Evolutionary conservation across 2,888 invertebrate species (phyloP).

Genomic region (Drosophila sordidapex): DNA sequence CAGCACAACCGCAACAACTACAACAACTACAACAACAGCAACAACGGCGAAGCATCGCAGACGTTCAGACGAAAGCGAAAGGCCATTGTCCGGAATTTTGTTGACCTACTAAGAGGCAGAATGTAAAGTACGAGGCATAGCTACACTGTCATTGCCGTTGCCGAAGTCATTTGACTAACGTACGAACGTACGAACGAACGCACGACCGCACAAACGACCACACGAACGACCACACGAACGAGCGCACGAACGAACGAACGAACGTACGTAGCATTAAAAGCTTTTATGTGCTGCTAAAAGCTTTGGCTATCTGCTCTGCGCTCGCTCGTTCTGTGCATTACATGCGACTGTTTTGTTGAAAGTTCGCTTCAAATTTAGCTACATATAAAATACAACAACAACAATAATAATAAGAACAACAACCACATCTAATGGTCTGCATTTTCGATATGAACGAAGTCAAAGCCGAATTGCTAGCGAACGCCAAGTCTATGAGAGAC

Average conservation of each 20-base stretch:
- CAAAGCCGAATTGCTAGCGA: constrained; percentile 51
- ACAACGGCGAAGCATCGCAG: constrained; percentile 63
- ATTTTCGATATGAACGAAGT: constrained; percentile 60
- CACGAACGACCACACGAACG: constrained; percentile 7
- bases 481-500: constrained; percentile 36
- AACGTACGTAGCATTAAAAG: constrained; percentile 34
- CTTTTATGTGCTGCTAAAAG: constrained; percentile 41
- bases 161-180: constrained; percentile 64
- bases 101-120: constrained; percentile 85
- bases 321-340: constrained; percentile 43
- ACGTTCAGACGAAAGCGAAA: constrained; percentile 84
- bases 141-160: constrained; percentile 84
- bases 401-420: constrained; percentile 10
- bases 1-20: constrained; percentile 26
- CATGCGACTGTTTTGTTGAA: constrained; percentile 41
- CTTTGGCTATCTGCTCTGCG: constrained; percentile 37
- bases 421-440: constrained; percentile 55
- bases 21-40: constrained; percentile 15
- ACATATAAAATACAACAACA: constrained; percentile 23
- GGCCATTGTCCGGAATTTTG: constrained; percentile 86
- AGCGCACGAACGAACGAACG: not conserved
- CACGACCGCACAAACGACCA: not conserved
- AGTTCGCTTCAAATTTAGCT: constrained; percentile 57
- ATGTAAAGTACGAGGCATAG: constrained; percentile 73
- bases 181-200: constrained; percentile 17